Conservation (phyloP, 1,140 invertebrate species). For the Drosophila setifemur region DNA sequence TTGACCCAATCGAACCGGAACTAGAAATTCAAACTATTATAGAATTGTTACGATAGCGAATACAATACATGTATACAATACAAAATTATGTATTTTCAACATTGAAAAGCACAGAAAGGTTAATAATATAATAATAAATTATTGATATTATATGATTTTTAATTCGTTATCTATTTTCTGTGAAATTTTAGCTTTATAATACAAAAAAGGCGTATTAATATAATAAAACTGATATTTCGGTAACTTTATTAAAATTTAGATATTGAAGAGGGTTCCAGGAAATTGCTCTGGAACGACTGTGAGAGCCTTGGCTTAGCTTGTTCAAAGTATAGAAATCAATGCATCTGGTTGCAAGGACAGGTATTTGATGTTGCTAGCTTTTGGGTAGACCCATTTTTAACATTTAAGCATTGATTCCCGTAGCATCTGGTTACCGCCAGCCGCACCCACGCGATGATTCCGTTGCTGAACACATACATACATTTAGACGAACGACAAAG, state of each 20-base stretch:
- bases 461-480: slow-evolving; percentile 66
- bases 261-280: no score
- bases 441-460: slow-evolving; percentile 6
- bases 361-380: slow-evolving; percentile 61
- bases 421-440: not conserved
- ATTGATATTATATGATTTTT: no score
- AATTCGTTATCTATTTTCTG: no score
- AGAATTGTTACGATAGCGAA: slow-evolving; percentile 18
- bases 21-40: slow-evolving; percentile 29
- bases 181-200: no score
- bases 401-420: no score
- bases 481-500: slow-evolving; percentile 69
- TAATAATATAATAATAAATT: no score
- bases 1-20: slow-evolving; percentile 17
- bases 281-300: no score
- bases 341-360: slow-evolving; percentile 54
- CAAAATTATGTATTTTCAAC: not conserved
- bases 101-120: not conserved
- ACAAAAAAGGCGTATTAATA: no score
- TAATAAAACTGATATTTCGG: no score
- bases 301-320: not conserved
- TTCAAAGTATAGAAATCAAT: slow-evolving; percentile 55
- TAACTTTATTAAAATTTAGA: no score
- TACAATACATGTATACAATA: slow-evolving; percentile 42
- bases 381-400: slow-evolving; percentile 2